Base-by-base conservation (phyloP, 2,888 invertebrate species). In the Chloroclystis v-ata region DNA sequence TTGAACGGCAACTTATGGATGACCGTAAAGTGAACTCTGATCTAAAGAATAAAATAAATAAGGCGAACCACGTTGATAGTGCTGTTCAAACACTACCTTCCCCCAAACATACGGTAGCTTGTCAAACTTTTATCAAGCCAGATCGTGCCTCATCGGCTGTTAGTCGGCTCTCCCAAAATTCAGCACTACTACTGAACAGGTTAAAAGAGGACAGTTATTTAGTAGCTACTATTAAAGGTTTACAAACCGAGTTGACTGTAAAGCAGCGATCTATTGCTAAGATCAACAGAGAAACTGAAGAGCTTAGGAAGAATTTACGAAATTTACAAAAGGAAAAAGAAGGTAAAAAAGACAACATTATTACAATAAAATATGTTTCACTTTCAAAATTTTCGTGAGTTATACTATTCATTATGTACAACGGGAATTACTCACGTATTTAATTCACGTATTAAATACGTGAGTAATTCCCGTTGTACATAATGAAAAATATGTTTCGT, bases 291-390 rank as follows among this genome's bases (percentile, higher is more conserved):
- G 95, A 95, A 66, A 84, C 93, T 32, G 94, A 94, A 28, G 95
- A 95, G 52, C 75, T 93, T 46, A 91, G 91, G 63, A 94, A 93
- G 71, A 94, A 93, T 35, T 93, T 94, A 65, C 87, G 91, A 43
- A 91, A 92, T 67, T 78, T 94, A 63, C 94, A 95, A 67, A 93
- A 92, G 61, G 94, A 94, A 67, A 90, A 93, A 59, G 94, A 95
- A 67, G 90, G 91, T 81, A 60, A 49, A 58, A 26, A n/a, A n/a
- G n/a, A n/a, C n/a, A n/a, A n/a, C n/a, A n/a, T n/a, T n/a, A n/a
- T n/a, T n/a, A n/a, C n/a, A n/a, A n/a, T n/a, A n/a, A n/a, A n/a
- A n/a, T n/a, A n/a, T n/a, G n/a, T n/a, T n/a, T n/a, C n/a, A n/a
- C n/a, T n/a, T n/a, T n/a, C n/a, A n/a, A n/a, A n/a, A n/a, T n/a